phyloP scores from a whole-genome alignment of 2,888 invertebrate genomes.

The Blera fallax region DNA sequence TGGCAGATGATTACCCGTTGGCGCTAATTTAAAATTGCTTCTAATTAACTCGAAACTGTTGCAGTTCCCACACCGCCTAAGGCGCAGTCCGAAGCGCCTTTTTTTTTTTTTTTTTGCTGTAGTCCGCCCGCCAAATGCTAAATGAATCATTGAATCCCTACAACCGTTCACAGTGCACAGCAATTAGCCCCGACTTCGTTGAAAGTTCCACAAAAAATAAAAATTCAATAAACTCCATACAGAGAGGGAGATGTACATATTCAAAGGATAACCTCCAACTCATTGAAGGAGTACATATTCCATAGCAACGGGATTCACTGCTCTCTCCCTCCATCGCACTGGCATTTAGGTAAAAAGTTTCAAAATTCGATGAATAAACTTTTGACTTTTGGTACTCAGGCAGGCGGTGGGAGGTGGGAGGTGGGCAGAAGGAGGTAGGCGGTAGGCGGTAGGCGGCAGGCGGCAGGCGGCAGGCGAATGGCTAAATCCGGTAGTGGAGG shows the following conservation, averaged over 20 bases:
- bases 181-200: conserved; percentile 22
- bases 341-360: conserved; percentile 27
- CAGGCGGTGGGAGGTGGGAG: too few relatives aligned
- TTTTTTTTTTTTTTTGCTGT: not conserved
- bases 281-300: not conserved
- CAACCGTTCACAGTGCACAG: not conserved
- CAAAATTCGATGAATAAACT: conserved; percentile 43
- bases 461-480: not conserved
- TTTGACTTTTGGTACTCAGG: not conserved
- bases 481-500: not conserved
- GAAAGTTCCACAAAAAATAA: not conserved
- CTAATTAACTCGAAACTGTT: conserved; percentile 38
- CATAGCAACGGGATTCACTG: not conserved
- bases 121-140: not conserved
- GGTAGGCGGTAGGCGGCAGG: too few relatives aligned
- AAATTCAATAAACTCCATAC: not conserved
- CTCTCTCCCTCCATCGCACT: not conserved
- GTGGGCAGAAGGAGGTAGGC: too few relatives aligned
- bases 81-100: not conserved
- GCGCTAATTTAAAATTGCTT: conserved; percentile 42
- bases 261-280: conserved; percentile 1
- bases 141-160: conserved; percentile 38
- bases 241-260: not conserved
- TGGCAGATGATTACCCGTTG: conserved; percentile 8
- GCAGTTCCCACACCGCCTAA: conserved; percentile 31